A percentile compares a stretch with the other conserved stretches of the same genome.
Conservation (phyloP, 2,113 vertebrate genomes). For the Collichthys lucidus region DNA sequence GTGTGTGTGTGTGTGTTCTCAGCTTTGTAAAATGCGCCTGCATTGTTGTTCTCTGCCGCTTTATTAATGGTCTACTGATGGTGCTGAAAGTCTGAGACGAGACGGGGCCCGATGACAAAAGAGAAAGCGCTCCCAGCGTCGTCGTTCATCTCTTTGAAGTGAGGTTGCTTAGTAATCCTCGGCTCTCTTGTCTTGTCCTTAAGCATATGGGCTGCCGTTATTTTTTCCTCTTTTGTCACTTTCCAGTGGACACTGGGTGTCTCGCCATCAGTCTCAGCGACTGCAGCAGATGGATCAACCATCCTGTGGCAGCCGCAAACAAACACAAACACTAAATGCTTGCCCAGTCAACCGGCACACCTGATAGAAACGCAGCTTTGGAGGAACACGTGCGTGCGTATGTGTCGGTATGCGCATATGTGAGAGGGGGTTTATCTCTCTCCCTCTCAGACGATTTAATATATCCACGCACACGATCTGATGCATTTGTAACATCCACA, state of each 20-base stretch:
- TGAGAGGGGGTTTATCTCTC: background rate
- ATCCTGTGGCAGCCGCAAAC: conserved; percentile 42
- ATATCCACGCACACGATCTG: background rate
- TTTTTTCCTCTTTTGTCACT: conserved; percentile 55
- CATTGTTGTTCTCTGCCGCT: conserved; percentile 54
- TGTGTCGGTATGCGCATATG: conserved; percentile 2
- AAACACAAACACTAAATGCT: conserved; percentile 41
- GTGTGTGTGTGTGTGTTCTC: background rate
- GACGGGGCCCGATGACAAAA: conserved; percentile 34
- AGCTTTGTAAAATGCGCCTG: conserved; percentile 7
- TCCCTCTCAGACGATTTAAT: background rate
- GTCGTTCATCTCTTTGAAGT: conserved; percentile 65
- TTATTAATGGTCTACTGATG: conserved; percentile 59
- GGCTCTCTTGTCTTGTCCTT: conserved; percentile 49
- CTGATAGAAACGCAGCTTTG: conserved; percentile 18
- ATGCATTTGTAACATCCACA: background rate
- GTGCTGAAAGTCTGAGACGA: conserved; percentile 41
- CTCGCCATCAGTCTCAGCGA: conserved; percentile 50
- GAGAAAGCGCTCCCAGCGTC: conserved; percentile 44
- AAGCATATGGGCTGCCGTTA: conserved; percentile 49
- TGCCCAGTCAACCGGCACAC: conserved; percentile 46
- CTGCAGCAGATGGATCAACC: conserved; percentile 66
- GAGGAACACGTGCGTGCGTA: background rate
- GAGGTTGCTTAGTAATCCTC: conserved; percentile 45
- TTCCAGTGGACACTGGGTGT: conserved; percentile 53